phyloP scores from a whole-genome alignment of 1,140 invertebrate genomes.

The Polypedilum vanderplanki region DNA sequence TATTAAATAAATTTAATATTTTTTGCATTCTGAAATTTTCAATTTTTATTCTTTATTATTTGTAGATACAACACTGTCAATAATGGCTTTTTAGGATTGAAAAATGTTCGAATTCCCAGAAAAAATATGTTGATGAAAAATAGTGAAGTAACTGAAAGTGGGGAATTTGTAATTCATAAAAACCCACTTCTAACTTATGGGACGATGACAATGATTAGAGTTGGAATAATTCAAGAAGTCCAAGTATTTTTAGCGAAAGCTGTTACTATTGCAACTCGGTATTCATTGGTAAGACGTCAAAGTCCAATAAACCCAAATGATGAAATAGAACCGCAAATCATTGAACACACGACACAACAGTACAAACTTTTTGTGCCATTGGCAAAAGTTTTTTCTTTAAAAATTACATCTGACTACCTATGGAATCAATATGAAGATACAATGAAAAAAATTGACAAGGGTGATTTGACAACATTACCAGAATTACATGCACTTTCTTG shows the following conservation, averaged over 20 bases:
- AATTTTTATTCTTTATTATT: no score
- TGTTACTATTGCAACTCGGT: conserved; percentile 76
- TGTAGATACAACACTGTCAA: conserved; percentile 70
- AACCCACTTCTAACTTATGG: conserved; percentile 85
- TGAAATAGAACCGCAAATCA: conserved; percentile 79
- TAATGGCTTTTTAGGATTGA: conserved; percentile 83
- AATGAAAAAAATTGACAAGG: conserved; percentile 66
- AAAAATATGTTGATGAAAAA: conserved; percentile 92
- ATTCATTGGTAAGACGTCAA: conserved; percentile 83
- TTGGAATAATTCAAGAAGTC: conserved; percentile 67
- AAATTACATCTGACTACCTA: conserved; percentile 62
- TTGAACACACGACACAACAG: conserved; percentile 91
- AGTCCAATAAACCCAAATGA: conserved; percentile 67
- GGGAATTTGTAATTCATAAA: conserved; percentile 77
- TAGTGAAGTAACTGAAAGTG: conserved; percentile 76
- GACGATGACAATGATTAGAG: conserved; percentile 90
- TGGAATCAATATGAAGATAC: conserved; percentile 79
- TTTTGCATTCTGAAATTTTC: no score
- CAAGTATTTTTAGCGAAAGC: conserved; percentile 69
- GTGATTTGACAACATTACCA: conserved; percentile 67
- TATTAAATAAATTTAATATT: no score
- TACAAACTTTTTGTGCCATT: conserved; percentile 80
- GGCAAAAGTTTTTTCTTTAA: conserved; percentile 69
- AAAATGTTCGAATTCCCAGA: conserved; percentile 78
- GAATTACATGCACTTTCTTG: conserved; percentile 85